A percentile compares a stretch with the other conserved stretches of the same genome.
Evolutionary conservation across 2,888 invertebrate genomes (phyloP).

Genomic region (Xestobium rufovillosum): DNA sequence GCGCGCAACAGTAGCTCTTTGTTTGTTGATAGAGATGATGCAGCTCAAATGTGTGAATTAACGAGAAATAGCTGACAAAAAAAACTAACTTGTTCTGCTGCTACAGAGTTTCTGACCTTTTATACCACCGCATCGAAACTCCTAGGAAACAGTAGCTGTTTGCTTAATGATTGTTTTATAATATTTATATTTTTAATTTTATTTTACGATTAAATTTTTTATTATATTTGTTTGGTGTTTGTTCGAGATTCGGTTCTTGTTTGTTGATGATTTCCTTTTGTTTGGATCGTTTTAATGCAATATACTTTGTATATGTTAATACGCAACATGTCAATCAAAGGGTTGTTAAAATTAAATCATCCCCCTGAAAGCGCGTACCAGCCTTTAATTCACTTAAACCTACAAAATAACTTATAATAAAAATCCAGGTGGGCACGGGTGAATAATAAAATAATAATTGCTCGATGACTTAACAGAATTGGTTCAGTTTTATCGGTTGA

Average conservation of each 20-base stretch:
- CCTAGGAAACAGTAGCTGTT: slow-evolving; percentile 22
- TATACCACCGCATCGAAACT: no score
- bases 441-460: slow-evolving; percentile 36
- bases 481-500: slow-evolving; percentile 32
- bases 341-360: background rate
- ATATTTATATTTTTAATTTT: slow-evolving; percentile 23
- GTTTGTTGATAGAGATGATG: slow-evolving; percentile 33
- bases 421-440: slow-evolving; percentile 29
- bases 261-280: no score
- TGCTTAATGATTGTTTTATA: slow-evolving; percentile 32
- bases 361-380: no score
- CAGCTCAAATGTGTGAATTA: slow-evolving; percentile 33
- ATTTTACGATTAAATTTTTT: no score
- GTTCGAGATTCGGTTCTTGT: no score
- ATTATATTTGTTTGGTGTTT: no score
- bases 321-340: background rate
- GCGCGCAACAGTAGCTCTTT: slow-evolving; percentile 1
- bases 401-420: no score
- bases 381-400: no score
- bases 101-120: background rate
- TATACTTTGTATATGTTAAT: no score
- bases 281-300: no score
- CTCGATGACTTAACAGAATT: slow-evolving; percentile 40
- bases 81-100: background rate
- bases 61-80: slow-evolving; percentile 28